Evolutionary conservation across 1,140 invertebrate species (phyloP).

Genomic region (Lepidostoma basale): DNA sequence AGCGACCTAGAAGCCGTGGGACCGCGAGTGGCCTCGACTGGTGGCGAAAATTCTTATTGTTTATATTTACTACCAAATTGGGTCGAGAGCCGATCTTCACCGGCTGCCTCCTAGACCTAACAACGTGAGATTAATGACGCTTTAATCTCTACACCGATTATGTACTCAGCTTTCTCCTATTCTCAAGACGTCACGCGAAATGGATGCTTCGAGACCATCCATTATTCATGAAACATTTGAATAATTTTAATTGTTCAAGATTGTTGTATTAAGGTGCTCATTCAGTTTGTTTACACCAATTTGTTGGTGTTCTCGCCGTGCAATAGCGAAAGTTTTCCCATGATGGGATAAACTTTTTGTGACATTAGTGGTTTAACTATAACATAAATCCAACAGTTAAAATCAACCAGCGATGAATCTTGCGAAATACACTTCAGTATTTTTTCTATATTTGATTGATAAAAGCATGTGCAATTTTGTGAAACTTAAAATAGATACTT

Average conservation of each 20-base stretch:
- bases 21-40: background rate
- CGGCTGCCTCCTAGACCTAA: background rate
- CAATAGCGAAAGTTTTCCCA: slow-evolving; percentile 21
- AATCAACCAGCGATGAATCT: too few species aligned
- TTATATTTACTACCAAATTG: slow-evolving; percentile 1
- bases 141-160: too few species aligned
- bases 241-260: background rate
- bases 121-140: background rate
- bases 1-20: slow-evolving; percentile 19
- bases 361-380: slow-evolving; percentile 9
- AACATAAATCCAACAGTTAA: background rate
- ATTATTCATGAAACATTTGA: slow-evolving; percentile 24
- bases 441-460: too few species aligned
- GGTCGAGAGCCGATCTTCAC: background rate
- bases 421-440: too few species aligned
- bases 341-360: background rate
- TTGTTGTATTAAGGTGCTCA: background rate
- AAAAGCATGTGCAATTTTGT: too few species aligned
- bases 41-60: slow-evolving; percentile 7
- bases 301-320: background rate
- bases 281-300: slow-evolving; percentile 2
- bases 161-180: background rate
- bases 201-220: background rate
- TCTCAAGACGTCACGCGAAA: background rate
- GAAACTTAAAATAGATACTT: too few species aligned